These are phyloP conservation scores for Characodon lateralis DNA, from an alignment of 2,797 vertebrate genomes.

Conservation along the genomic window DNA sequence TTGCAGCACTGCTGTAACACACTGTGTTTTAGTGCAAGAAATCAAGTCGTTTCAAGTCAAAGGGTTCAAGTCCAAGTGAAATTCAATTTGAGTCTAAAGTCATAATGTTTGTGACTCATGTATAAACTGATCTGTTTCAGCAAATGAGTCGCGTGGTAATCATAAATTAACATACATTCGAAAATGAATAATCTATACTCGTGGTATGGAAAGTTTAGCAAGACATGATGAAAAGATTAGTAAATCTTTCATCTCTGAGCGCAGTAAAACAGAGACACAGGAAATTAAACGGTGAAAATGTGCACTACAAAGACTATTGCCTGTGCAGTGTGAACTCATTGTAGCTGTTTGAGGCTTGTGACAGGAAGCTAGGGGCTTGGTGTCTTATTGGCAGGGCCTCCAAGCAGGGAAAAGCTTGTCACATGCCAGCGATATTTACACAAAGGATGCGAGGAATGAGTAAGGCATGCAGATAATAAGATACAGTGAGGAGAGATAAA, in stretches of 20 bases:
- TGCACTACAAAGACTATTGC: constrained; percentile 41
- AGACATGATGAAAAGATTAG: constrained; percentile 10
- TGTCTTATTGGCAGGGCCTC: constrained; percentile 71
- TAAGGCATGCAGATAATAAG: constrained; percentile 77
- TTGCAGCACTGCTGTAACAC: too few relatives aligned
- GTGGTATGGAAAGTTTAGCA: constrained; percentile 3
- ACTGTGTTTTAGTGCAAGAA: too few relatives aligned
- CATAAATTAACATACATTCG: neutral
- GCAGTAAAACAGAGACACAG: constrained; percentile 22
- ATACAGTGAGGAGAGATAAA: constrained; percentile 71
- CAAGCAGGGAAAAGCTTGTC: constrained; percentile 66
- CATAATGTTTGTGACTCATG: too few relatives aligned
- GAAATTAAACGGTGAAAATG: constrained; percentile 40
- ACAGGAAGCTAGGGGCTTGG: constrained; percentile 77
- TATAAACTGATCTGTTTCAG: too few relatives aligned
- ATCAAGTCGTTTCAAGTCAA: too few relatives aligned
- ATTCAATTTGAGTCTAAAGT: too few relatives aligned
- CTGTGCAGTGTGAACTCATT: constrained; percentile 59
- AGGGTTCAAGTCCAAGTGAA: too few relatives aligned
- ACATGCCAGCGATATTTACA: constrained; percentile 71
- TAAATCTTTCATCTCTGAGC: constrained; percentile 11
- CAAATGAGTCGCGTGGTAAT: too few relatives aligned
- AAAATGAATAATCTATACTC: neutral
- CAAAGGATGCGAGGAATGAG: constrained; percentile 76
- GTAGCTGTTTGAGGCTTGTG: constrained; percentile 70